Base-by-base conservation (phyloP, 2,888 invertebrate species). In the Drosophila nr. medialis region DNA sequence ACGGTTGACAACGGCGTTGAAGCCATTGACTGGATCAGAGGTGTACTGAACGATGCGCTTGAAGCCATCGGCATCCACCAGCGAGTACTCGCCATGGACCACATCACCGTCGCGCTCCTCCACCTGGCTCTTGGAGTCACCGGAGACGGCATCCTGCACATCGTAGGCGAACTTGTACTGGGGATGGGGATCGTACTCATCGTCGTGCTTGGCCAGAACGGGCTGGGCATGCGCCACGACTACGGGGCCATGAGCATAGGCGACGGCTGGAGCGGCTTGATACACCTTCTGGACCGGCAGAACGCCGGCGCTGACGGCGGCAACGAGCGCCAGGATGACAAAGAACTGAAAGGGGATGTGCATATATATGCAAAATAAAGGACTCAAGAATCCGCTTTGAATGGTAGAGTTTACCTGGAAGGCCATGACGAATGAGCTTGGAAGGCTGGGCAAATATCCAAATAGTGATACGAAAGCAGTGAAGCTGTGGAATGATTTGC, bases 51-150 rank as follows among this genome's bases (percentile, higher is more conserved):
- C 92, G 40, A 87, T 91, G 61, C 92, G 86, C 75, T 91, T 90
- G 77, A 73, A 89, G 24, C 93, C 93, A 86, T 93, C 93, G 60
- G 93, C 79, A 76, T 93, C 93, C 48, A 92, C 67, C 61, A 93
- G 77, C 4, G 92, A 92, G 77, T 93, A 93, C 78, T 92, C 92
- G 61, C 93, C 93, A 73, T 86, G 90, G 13, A 93, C 93, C 15
- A 90, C 91, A 81, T 93, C 92, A 58, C 92, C 93, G 64, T 92
- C 91, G 50, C 93, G 92, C 56, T 91, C 89, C 84, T 93, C 93
- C 61, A 90, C 83, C 76, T 92, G 92, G 76, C 86, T 92, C 84
- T 93, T 93, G 56, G 91, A 91, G 71, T 93, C 93, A 13, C 93
- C 93, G 27, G 93, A 91, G 29, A 92, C 63, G 7, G 83, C 53